These are phyloP conservation scores for Oconnorella tubifera DNA, from an alignment of 2,888 invertebrate genomes.

Conservation along the genomic window DNA sequence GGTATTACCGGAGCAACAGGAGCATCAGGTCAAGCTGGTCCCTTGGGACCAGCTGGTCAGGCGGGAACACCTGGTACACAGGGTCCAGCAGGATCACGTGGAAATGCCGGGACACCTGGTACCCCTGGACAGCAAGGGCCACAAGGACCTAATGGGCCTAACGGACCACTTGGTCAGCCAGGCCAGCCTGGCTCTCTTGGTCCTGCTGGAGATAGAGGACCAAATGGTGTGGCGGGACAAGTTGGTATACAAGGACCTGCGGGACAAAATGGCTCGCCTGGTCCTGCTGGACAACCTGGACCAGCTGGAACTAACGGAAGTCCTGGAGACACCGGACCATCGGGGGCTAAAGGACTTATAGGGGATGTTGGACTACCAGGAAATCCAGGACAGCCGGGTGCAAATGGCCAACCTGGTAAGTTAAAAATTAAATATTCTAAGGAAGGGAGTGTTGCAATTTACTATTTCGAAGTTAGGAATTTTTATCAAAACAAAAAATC, in stretches of 20 bases:
- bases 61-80: neutral
- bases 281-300: neutral
- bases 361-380: constrained; percentile 17
- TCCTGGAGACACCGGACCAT: constrained; percentile 15
- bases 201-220: too few species aligned
- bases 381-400: constrained; percentile 28
- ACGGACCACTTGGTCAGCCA: neutral
- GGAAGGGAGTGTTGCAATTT: too few species aligned
- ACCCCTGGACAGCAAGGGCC: too few species aligned
- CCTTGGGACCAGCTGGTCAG: neutral
- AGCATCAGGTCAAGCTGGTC: neutral
- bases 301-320: neutral
- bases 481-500: too few species aligned
- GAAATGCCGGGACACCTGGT: neutral
- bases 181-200: neutral
- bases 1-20: neutral
- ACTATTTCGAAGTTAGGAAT: too few species aligned
- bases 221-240: neutral
- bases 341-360: constrained; percentile 19
- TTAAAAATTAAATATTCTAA: too few species aligned
- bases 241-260: constrained; percentile 1
- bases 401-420: too few species aligned
- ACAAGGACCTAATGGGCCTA: neutral
- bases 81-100: neutral
- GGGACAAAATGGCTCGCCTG: neutral